phyloP scores from a whole-genome alignment of 2,113 vertebrate species.

The Orientallactaga bullata region DNA sequence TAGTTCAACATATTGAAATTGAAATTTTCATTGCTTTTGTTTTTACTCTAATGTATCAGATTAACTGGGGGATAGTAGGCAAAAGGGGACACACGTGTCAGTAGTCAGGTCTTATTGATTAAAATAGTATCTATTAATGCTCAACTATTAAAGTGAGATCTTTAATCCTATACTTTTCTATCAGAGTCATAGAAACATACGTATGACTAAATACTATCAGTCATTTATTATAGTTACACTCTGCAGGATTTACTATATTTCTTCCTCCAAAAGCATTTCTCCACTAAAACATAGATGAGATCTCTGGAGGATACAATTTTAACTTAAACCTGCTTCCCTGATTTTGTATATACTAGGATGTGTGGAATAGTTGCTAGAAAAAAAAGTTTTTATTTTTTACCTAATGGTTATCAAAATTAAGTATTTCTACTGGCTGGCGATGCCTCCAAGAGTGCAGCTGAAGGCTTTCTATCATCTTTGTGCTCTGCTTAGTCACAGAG shows the following conservation, averaged over 20 bases:
- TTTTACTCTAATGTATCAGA: not conserved
- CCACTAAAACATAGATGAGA: not conserved
- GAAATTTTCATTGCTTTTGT: slow-evolving; percentile 24
- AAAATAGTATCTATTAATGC: not conserved
- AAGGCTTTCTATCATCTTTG: slow-evolving; percentile 71
- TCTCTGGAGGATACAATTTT: not conserved
- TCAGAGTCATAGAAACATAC: not conserved
- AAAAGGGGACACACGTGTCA: not conserved
- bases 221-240: not conserved
- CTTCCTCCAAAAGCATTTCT: not conserved
- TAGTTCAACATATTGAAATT: not conserved
- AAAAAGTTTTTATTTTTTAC: not conserved
- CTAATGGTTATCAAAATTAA: slow-evolving; percentile 31
- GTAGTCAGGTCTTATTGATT: not conserved
- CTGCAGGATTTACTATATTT: not conserved
- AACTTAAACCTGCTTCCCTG: not conserved
- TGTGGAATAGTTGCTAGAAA: slow-evolving; percentile 37
- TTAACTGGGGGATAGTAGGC: not conserved
- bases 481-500: slow-evolving; percentile 68
- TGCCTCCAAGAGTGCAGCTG: slow-evolving; percentile 67
- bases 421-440: slow-evolving; percentile 63
- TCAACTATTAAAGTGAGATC: slow-evolving; percentile 14
- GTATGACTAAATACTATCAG: not conserved
- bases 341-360: not conserved
- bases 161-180: not conserved